Base-by-base conservation (phyloP, 2,888 invertebrate species). In the Colletes collaris region DNA sequence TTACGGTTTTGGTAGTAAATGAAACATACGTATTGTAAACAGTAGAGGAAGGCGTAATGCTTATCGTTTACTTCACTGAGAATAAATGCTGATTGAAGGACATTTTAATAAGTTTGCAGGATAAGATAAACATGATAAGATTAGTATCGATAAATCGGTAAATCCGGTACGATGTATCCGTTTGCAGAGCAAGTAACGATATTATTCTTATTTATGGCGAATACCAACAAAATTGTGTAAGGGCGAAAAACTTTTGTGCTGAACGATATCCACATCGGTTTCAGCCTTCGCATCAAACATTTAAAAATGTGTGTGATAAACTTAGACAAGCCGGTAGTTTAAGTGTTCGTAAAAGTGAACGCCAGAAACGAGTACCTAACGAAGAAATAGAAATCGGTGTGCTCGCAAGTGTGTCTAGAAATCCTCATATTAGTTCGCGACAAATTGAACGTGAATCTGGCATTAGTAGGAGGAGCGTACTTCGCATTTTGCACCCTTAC, bases 161-260 rank as follows among this genome's bases (percentile, higher is more conserved):
- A 62, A 46, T 27, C 13, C 49, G 49, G 62, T 13, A 72, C 19
- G 52, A 73, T 73, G 72, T 65, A 65, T 73, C 52, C 60, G 13
- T 73, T 73, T 46, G 60, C 66, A 73, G 73, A 60, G 63, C 62
- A 62, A 68, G 55, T 53, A 16, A 16, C 60, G 60, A 73, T 44
- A 66, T 66, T 55, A 53, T 73, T 66, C 60, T 73, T 46, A 73
- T 73, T 73, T 66, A 66, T 49, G 60, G 66, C 13, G 60, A 73
- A 66, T 60, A 53, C 46, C 44, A 66, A 37, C 40, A 73, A 60
- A 72, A 65, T 65, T 72, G 59, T n/a, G 49, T 56, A n/a, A 72
- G 72, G 27, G 56, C 64, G 50, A 64, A 44, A 65, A 27, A 27
- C 2, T 27, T 27, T 1, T 27, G 2, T 27, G 27, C 27, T 27